These are phyloP conservation scores for Charina bottae DNA, from an alignment of 2,113 vertebrate species.

Conservation along the genomic window DNA sequence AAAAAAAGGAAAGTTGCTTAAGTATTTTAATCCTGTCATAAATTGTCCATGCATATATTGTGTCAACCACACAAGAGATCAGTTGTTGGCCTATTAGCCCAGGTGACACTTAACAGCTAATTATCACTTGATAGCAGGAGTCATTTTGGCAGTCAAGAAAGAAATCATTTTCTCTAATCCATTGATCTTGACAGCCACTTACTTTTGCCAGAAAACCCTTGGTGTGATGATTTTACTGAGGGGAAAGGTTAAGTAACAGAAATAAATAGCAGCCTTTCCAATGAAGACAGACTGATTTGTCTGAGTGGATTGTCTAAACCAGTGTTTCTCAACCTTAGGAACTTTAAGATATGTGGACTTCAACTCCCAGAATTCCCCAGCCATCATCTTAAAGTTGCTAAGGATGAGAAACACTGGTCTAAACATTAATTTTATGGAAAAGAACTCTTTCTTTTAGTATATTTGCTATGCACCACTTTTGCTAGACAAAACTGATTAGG, in stretches of 20 bases:
- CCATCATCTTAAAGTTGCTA: no score
- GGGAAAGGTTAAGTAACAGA: slow-evolving; percentile 45
- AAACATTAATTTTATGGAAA: slow-evolving; percentile 18
- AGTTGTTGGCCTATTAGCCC: slow-evolving; percentile 29
- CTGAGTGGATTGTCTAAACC: slow-evolving; percentile 1
- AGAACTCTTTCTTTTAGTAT: slow-evolving; percentile 22
- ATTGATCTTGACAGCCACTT: slow-evolving; percentile 31
- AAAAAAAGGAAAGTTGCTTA: background rate
- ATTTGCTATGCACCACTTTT: background rate
- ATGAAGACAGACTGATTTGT: slow-evolving; percentile 27
- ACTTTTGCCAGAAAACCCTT: slow-evolving; percentile 36
- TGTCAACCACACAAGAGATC: slow-evolving; percentile 27
- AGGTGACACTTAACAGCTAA: slow-evolving; percentile 44
- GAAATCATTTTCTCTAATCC: slow-evolving; percentile 25
- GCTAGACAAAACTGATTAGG: background rate
- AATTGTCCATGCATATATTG: slow-evolving; percentile 34
- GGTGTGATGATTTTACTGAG: slow-evolving; percentile 44
- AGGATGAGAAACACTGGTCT: no score
- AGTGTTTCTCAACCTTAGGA: no score
- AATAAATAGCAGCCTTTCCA: slow-evolving; percentile 29
- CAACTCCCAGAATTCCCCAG: no score
- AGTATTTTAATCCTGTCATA: slow-evolving; percentile 32
- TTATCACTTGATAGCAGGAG: slow-evolving; percentile 30
- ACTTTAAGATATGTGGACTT: no score
- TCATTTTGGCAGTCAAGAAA: slow-evolving; percentile 38